These are phyloP conservation scores for Zelostemma sp. DNA, from an alignment of 1,140 invertebrate genomes.

Conservation along the genomic window DNA sequence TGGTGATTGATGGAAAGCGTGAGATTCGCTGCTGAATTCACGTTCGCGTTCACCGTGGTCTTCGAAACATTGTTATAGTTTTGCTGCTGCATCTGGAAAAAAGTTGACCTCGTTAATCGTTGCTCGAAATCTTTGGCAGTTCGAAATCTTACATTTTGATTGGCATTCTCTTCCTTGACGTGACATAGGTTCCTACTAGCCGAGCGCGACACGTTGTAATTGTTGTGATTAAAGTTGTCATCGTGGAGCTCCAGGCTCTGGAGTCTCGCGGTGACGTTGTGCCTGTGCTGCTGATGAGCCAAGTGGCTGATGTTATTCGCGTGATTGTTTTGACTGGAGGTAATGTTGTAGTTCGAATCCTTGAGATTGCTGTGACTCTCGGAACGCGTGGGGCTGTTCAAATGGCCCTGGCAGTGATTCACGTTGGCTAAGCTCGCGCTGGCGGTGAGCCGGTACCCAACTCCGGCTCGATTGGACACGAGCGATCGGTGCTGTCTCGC, in stretches of 20 bases:
- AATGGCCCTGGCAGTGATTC: slow-evolving; percentile 65
- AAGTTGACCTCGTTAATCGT: no score
- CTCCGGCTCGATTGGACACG: slow-evolving; percentile 47
- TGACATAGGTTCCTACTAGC: slow-evolving; percentile 61
- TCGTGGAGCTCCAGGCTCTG: slow-evolving; percentile 62
- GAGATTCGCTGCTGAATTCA: slow-evolving; percentile 56
- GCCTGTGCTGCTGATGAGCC: slow-evolving; percentile 49
- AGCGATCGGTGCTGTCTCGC: slow-evolving; percentile 56
- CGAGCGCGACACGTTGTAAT: slow-evolving; percentile 63
- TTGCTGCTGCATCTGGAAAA: slow-evolving; percentile 55
- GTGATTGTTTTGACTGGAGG: slow-evolving; percentile 53
- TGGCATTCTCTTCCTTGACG: slow-evolving; percentile 70
- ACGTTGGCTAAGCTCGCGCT: slow-evolving; percentile 73
- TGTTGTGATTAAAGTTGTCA: slow-evolving; percentile 66
- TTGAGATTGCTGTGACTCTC: slow-evolving; percentile 68
- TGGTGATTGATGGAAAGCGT: slow-evolving; percentile 62
- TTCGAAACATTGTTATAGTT: slow-evolving; percentile 67
- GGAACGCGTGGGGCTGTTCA: slow-evolving; percentile 63
- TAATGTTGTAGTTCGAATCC: slow-evolving; percentile 69
- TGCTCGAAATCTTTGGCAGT: not conserved
- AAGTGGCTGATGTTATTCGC: slow-evolving; percentile 51
- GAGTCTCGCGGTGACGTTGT: slow-evolving; percentile 55
- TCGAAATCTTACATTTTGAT: slow-evolving; percentile 46
- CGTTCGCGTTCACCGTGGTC: slow-evolving; percentile 66
- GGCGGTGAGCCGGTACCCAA: slow-evolving; percentile 62